Base-by-base conservation (phyloP, 2,113 vertebrate genomes). In the Eptesicus fuscus region DNA sequence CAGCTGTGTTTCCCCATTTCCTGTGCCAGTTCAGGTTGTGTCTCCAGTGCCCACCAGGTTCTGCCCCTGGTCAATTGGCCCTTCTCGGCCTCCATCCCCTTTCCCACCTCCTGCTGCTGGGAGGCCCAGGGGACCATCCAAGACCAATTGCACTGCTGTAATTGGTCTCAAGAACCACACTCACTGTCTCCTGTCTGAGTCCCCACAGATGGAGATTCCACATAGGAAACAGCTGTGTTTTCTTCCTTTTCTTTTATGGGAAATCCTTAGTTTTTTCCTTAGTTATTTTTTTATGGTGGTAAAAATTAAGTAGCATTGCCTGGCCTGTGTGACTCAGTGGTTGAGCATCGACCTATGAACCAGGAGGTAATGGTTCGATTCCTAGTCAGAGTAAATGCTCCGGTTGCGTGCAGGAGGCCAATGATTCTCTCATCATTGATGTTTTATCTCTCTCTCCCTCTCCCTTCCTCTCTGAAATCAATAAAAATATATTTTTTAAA, bases 91-190 rank as follows among this genome's bases (percentile, higher is more conserved):
- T 32, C 9, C 0, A 1, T n/a, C 1, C 28, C 35, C 14, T 3
- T 32, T 0, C 8, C 51, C 7, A 0, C 17, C 35, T 10, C 28
- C 7, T 11, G 32, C 9, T 12, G 32, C 22, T 9, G 14, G 28
- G 53, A 37, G 44, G 63, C n/a, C 12, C 2, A 0, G 3, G 63
- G 51, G 17, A 2, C 1, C 6, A 2, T 30, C 63, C 22, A 1
- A n/a, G 14, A 17, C 63, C 16, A 32, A 5, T 12, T 6, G 8
- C 44, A 9, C 37, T 73, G 70, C 10, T 25, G 23, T 73, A 25
- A 25, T 42, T 42, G 37, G 70, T 73, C 70, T 73, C 37, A 44
- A 7, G 40, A 14, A 28, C 70, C 40, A 7, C 76, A 4, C n/a
- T 67, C 17, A 69, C n/a, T 35, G n/a, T 35, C n/a, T 17, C 67